Evolutionary conservation across 2,797 vertebrate genomes (phyloP).

Genomic region (Chiloscyllium punctatum): DNA sequence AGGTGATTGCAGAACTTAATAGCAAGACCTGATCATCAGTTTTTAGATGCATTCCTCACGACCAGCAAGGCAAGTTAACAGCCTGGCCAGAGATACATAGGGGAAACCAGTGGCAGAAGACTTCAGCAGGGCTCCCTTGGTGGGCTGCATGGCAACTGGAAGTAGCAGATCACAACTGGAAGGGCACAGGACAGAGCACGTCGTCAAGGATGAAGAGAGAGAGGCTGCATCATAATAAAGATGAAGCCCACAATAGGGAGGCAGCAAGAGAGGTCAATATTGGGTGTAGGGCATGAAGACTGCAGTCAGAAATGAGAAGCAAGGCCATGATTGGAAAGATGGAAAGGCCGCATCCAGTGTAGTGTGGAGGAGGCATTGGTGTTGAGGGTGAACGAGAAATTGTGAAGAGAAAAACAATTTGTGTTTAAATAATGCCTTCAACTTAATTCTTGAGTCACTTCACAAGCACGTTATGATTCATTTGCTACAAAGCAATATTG

Average conservation of each 20-base stretch:
- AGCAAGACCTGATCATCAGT: not conserved
- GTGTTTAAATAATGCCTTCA: too few species aligned
- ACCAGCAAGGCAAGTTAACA: not conserved
- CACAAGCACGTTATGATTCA: too few species aligned
- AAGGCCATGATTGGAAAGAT: not conserved
- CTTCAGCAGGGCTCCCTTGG: not conserved
- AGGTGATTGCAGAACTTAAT: too few species aligned
- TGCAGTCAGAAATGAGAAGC: not conserved
- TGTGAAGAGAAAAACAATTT: not conserved
- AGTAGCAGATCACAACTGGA: not conserved
- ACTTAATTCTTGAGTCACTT: too few species aligned
- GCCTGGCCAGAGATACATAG: not conserved
- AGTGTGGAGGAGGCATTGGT: too few species aligned
- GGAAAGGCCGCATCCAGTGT: not conserved
- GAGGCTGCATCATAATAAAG: not conserved
- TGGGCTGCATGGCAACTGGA: not conserved
- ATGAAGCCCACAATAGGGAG: not conserved
- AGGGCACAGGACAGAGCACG: not conserved
- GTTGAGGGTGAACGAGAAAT: not conserved
- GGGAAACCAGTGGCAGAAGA: not conserved
- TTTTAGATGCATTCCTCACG: not conserved
- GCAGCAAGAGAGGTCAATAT: not conserved
- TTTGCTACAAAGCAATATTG: too few species aligned
- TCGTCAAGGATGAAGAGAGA: not conserved
- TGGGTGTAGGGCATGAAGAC: too few species aligned